Conservation (phyloP, 1,140 invertebrate genomes). For the Bombus vancouverensis region DNA sequence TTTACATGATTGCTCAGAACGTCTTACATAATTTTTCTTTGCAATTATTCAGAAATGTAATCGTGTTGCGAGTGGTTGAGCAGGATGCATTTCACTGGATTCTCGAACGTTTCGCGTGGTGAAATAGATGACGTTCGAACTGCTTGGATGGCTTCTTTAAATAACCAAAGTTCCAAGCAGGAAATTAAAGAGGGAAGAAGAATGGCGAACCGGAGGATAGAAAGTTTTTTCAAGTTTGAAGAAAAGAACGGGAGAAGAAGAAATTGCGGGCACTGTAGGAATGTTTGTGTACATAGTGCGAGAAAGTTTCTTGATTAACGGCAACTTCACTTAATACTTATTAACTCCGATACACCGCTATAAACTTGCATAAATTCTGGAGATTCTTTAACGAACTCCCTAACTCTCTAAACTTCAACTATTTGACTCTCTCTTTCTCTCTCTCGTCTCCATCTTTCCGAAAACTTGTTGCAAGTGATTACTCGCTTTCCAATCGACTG, state of each 20-base stretch:
- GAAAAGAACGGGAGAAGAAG: not conserved
- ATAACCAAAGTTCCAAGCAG: not conserved
- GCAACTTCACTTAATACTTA: conserved; percentile 12
- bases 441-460: too few species aligned
- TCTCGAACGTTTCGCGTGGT: not conserved
- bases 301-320: conserved; percentile 27
- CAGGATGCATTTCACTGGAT: not conserved
- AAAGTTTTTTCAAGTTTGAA: not conserved
- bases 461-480: conserved; percentile 5
- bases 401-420: conserved; percentile 1
- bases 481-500: not conserved
- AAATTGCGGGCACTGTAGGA: not conserved
- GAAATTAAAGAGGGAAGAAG: not conserved
- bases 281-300: not conserved
- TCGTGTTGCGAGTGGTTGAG: not conserved
- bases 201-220: too few species aligned
- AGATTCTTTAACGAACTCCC: conserved; percentile 5
- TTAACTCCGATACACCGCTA: conserved; percentile 2
- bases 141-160: not conserved
- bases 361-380: not conserved
- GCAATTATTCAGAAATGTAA: not conserved
- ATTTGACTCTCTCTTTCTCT: not conserved
- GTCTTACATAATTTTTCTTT: not conserved
- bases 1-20: conserved; percentile 27
- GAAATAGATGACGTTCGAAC: not conserved